Evolutionary conservation across 2,888 invertebrate genomes (phyloP).

Genomic region (Xestoiulus laeticollis): DNA sequence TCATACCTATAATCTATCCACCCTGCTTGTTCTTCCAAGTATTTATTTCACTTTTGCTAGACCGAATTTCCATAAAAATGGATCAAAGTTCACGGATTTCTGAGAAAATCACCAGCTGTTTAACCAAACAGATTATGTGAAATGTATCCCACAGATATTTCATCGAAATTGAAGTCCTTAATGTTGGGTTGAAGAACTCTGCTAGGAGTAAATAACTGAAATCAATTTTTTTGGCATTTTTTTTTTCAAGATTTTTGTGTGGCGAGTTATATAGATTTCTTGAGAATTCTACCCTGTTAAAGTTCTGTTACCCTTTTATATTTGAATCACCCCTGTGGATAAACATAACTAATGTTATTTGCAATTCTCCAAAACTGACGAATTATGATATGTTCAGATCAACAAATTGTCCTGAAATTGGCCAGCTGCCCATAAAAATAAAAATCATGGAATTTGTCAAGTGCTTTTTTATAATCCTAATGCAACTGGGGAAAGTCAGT

Average conservation of each 20-base stretch:
- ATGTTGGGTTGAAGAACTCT: not conserved
- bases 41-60: not conserved
- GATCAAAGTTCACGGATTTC: slow-evolving; percentile 5
- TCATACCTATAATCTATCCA: slow-evolving; percentile 34
- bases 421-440: too few relatives aligned
- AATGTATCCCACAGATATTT: slow-evolving; percentile 29
- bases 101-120: not conserved
- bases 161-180: not conserved
- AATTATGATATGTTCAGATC: not conserved
- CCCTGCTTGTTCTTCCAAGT: not conserved
- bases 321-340: not conserved
- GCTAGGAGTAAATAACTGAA: not conserved
- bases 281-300: not conserved
- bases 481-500: not conserved
- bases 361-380: not conserved
- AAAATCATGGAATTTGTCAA: not conserved
- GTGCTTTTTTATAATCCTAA: slow-evolving; percentile 1
- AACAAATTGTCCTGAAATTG: not conserved
- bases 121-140: not conserved
- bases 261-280: not conserved
- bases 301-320: not conserved
- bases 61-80: not conserved
- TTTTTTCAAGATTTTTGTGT: not conserved
- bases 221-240: not conserved
- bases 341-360: not conserved